Conservation (phyloP, 2,888 invertebrate genomes). For the Himalopsyche kuldschensis region DNA sequence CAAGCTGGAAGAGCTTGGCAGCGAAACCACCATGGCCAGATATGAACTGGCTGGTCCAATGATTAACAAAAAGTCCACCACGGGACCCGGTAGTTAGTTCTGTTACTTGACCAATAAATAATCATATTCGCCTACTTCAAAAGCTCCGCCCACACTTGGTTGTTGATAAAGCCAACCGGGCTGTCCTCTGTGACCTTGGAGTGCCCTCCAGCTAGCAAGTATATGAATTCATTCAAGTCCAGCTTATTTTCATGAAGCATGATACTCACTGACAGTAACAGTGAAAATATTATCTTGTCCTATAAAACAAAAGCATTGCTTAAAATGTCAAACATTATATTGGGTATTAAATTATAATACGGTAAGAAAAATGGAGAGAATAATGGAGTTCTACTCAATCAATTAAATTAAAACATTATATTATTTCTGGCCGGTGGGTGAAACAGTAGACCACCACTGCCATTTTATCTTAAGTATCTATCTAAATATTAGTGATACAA, state of each 20-base stretch:
- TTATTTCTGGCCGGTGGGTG: too few species aligned
- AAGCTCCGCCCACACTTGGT: constrained; percentile 53
- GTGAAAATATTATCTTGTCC: constrained; percentile 89
- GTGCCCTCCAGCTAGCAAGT: constrained; percentile 81
- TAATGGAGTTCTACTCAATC: too few species aligned
- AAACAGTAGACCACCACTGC: too few species aligned
- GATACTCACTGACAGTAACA: constrained; percentile 73
- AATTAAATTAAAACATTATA: too few species aligned
- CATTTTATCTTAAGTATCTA: too few species aligned
- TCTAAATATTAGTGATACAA: too few species aligned
- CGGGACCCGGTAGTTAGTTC: background rate
- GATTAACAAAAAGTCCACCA: too few species aligned
- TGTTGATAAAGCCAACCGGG: constrained; percentile 51
- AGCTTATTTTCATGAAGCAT: constrained; percentile 61
- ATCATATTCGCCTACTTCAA: constrained; percentile 46
- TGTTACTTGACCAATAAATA: background rate
- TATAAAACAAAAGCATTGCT: constrained; percentile 45
- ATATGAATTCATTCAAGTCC: constrained; percentile 75
- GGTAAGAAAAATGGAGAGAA: too few species aligned
- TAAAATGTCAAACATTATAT: background rate
- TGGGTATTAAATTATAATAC: too few species aligned
- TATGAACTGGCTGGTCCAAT: too few species aligned
- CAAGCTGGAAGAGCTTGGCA: too few species aligned
- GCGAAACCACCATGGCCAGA: too few species aligned
- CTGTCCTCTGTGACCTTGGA: constrained; percentile 47